Percentiles rank a stretch among this genome's conserved stretches.
These are phyloP conservation scores for Crotalus adamanteus DNA, from an alignment of 2,797 vertebrate genomes.

Conservation along the genomic window DNA sequence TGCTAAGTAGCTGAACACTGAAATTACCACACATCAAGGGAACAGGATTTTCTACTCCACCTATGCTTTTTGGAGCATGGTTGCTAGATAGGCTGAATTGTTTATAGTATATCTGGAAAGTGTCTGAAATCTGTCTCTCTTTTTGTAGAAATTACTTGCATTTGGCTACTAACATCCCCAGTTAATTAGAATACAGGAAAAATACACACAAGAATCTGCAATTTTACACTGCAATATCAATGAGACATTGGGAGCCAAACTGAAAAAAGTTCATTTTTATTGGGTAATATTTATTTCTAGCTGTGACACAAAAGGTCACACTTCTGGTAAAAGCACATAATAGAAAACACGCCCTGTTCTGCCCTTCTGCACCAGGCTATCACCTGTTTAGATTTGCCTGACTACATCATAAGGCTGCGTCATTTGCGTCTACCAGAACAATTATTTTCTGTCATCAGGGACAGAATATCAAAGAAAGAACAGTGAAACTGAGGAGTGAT, in stretches of 20 bases:
- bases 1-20: background rate
- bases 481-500: background rate
- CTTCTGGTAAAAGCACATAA: slow-evolving; percentile 21
- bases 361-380: background rate
- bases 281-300: background rate
- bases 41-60: background rate
- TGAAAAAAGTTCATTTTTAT: slow-evolving; percentile 11
- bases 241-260: background rate
- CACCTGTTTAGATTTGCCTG: slow-evolving; percentile 15
- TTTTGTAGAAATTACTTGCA: background rate
- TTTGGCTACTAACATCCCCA: background rate
- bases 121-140: background rate
- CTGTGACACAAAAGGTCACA: background rate
- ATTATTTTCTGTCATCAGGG: slow-evolving; percentile 3
- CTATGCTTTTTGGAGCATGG: background rate
- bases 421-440: slow-evolving; percentile 36
- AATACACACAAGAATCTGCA: background rate
- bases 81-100: background rate
- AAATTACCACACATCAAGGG: background rate
- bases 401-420: slow-evolving; percentile 8
- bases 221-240: background rate
- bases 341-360: slow-evolving; percentile 1
- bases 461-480: background rate
- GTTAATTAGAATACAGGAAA: background rate
- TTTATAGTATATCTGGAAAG: slow-evolving; percentile 2